Percentiles rank a stretch among this genome's conserved stretches.
Evolutionary conservation across 2,113 vertebrate species (phyloP).

Genomic region (Pollachius pollachius): DNA sequence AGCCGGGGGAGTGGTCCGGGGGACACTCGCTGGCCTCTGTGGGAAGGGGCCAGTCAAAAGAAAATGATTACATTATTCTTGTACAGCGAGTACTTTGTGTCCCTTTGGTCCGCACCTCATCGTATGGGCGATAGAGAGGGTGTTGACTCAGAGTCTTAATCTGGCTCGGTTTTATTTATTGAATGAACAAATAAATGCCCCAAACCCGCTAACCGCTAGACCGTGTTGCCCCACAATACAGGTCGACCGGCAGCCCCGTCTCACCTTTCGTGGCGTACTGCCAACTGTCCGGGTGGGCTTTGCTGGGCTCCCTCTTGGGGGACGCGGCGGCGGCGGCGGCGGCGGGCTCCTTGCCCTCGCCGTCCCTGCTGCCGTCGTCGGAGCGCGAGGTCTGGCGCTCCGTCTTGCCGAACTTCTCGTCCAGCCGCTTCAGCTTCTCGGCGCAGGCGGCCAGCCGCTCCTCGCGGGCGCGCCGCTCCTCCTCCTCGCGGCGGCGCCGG

Average conservation of each 20-base stretch:
- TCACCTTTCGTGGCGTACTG: conserved; percentile 80
- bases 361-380: conserved; percentile 74
- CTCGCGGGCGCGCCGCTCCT: conserved; percentile 88
- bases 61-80: too few species aligned
- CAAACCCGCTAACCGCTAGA: too few species aligned
- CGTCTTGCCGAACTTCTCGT: conserved; percentile 90
- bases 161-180: too few species aligned
- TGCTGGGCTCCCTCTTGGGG: conserved; percentile 71
- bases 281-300: conserved; percentile 72
- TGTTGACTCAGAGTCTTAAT: too few species aligned
- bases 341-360: conserved; percentile 60
- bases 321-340: conserved; percentile 69
- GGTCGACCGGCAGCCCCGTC: neutral
- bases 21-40: conserved; percentile 61
- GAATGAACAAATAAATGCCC: too few species aligned
- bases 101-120: too few species aligned
- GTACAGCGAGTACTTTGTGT: too few species aligned
- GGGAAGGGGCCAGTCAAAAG: neutral
- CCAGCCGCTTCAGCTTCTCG: conserved; percentile 93
- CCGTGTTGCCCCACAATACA: too few species aligned
- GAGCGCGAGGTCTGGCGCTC: conserved; percentile 77
- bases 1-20: conserved; percentile 66
- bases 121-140: too few species aligned
- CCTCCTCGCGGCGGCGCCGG: conserved; percentile 87
- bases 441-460: conserved; percentile 93